Evolutionary conservation across 2,888 invertebrate genomes (phyloP).

Genomic region (Thera britannica): DNA sequence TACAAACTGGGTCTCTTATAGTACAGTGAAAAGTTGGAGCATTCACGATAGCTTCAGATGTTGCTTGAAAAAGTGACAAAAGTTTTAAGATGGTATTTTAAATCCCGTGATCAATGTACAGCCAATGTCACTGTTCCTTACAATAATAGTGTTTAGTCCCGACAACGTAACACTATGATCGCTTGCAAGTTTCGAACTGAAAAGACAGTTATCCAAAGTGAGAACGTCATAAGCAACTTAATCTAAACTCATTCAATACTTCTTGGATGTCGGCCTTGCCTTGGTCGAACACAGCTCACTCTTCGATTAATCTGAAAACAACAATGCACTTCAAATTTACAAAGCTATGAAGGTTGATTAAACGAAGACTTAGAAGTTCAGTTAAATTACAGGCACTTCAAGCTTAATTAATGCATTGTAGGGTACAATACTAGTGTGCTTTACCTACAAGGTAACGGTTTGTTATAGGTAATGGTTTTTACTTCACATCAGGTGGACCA

Average conservation of each 20-base stretch:
- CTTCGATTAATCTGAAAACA: slow-evolving; percentile 11
- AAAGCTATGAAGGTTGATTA: too few species aligned
- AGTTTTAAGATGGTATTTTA: not conserved
- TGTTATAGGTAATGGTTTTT: too few species aligned
- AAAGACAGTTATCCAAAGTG: slow-evolving; percentile 8
- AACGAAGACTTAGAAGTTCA: too few species aligned
- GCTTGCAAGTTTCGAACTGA: slow-evolving; percentile 4
- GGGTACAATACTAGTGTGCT: too few species aligned
- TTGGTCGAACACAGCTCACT: slow-evolving; percentile 19
- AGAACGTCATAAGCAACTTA: slow-evolving; percentile 15
- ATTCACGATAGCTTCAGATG: too few species aligned
- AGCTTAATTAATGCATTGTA: too few species aligned
- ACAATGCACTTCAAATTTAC: slow-evolving; percentile 1
- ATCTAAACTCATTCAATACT: not conserved
- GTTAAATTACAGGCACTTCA: too few species aligned
- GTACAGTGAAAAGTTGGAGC: too few species aligned
- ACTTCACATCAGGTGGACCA: too few species aligned
- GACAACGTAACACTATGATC: not conserved
- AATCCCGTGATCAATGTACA: slow-evolving; percentile 1
- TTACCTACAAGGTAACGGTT: too few species aligned
- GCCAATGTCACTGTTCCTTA: not conserved
- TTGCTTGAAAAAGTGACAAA: not conserved
- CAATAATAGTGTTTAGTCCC: not conserved
- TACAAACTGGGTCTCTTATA: too few species aligned
- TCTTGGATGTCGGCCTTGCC: slow-evolving; percentile 5